Percentiles rank a stretch among this genome's conserved stretches.
Conservation (phyloP, 2,888 invertebrate species). For the Itoplectis maculator region DNA sequence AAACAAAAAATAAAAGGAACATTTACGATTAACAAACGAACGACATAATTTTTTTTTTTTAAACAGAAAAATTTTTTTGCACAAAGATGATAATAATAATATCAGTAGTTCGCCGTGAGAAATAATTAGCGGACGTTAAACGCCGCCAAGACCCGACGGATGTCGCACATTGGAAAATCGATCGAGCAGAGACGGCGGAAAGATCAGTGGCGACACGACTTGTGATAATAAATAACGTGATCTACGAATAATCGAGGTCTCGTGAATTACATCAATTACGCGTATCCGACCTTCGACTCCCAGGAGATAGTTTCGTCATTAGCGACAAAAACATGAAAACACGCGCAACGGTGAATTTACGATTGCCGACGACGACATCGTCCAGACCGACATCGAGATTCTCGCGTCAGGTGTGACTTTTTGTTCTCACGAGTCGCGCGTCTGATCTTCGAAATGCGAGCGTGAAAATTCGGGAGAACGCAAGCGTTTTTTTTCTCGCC, state of each 20-base stretch:
- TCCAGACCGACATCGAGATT: conserved; percentile 7
- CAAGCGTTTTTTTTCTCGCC: background rate
- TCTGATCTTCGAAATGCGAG: too few relatives aligned
- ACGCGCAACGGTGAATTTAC: conserved; percentile 1
- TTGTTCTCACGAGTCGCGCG: too few relatives aligned
- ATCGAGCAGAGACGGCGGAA: conserved; percentile 27
- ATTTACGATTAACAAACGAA: too few relatives aligned
- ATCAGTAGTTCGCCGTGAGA: background rate
- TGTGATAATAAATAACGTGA: conserved; percentile 33
- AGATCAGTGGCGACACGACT: conserved; percentile 32
- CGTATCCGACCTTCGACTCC: conserved; percentile 40
- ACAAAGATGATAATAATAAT: too few relatives aligned
- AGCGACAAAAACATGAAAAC: conserved; percentile 12
- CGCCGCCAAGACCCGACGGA: background rate
- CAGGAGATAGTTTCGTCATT: conserved; percentile 17
- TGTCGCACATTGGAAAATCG: background rate
- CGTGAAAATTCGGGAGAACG: background rate
- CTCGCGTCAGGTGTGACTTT: conserved; percentile 8
- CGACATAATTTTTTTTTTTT: too few relatives aligned
- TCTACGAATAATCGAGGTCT: conserved; percentile 50
- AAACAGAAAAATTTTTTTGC: too few relatives aligned
- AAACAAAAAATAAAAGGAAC: too few relatives aligned
- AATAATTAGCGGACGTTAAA: background rate
- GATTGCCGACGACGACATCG: background rate
- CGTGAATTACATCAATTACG: conserved; percentile 31